Evolutionary conservation across 2,888 invertebrate genomes (phyloP).

Genomic region (Tholera decimalis): DNA sequence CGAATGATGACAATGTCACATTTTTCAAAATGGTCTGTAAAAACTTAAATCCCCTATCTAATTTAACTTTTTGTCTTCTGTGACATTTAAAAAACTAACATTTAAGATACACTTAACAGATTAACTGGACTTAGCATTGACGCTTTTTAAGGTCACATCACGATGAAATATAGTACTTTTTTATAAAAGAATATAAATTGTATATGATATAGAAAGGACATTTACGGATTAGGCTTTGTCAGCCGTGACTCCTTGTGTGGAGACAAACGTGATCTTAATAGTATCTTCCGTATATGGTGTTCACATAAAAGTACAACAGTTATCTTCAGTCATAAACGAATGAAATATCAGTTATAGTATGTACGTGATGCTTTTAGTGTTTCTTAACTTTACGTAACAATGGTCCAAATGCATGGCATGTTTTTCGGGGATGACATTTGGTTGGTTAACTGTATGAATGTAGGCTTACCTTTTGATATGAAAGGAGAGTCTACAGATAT

Average conservation of each 20-base stretch:
- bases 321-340: constrained; percentile 63
- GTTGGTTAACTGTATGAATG: neutral
- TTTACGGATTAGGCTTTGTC: constrained; percentile 36
- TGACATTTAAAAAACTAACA: constrained; percentile 37
- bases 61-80: neutral
- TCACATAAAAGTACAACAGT: constrained; percentile 61
- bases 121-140: constrained; percentile 23
- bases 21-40: neutral
- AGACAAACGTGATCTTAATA: constrained; percentile 46
- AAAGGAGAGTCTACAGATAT: neutral
- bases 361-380: constrained; percentile 69
- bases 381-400: constrained; percentile 56
- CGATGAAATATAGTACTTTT: constrained; percentile 20
- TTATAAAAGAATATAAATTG: constrained; percentile 15
- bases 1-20: neutral
- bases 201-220: constrained; percentile 36
- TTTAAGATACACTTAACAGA: constrained; percentile 30
- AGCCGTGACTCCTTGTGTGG: constrained; percentile 49
- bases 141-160: constrained; percentile 41
- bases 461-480: neutral
- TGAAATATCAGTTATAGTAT: constrained; percentile 61
- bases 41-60: constrained; percentile 1
- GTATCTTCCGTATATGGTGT: constrained; percentile 58
- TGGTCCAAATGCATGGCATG: constrained; percentile 13
- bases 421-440: neutral